phyloP scores from a whole-genome alignment of 2,888 invertebrate species.

The Linnaemya tessellans region DNA sequence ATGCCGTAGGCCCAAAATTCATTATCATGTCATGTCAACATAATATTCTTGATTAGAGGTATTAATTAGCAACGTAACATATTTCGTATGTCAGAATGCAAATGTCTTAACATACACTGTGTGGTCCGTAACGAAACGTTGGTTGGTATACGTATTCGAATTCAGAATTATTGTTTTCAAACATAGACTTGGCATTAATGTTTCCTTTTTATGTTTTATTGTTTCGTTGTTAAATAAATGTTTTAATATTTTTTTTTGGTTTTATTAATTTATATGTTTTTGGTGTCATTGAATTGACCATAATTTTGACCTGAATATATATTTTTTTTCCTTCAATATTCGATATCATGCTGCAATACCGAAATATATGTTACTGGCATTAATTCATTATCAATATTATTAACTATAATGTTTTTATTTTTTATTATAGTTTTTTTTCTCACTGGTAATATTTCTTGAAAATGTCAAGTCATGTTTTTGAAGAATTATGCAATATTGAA shows the following conservation, averaged over 20 bases:
- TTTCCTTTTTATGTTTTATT: too few relatives aligned
- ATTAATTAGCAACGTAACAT: conserved; percentile 32
- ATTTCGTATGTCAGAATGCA: conserved; percentile 17
- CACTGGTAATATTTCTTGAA: conserved; percentile 11
- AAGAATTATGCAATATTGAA: conserved; percentile 54
- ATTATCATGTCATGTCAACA: conserved; percentile 34
- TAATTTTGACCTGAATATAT: conserved; percentile 59
- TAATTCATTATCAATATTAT: conserved; percentile 44
- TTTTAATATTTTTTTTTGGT: background rate
- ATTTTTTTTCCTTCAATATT: conserved; percentile 13
- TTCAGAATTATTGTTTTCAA: conserved; percentile 1
- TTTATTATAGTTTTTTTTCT: too few relatives aligned
- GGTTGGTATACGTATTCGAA: conserved; percentile 5
- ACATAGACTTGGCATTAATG: background rate
- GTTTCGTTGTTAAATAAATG: background rate
- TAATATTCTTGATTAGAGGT: conserved; percentile 25
- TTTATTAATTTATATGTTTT: conserved; percentile 34
- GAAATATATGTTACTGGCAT: conserved; percentile 19
- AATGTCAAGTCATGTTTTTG: conserved; percentile 56
- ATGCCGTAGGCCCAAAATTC: conserved; percentile 29
- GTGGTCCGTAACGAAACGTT: background rate
- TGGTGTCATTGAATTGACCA: conserved; percentile 67
- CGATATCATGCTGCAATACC: conserved; percentile 2
- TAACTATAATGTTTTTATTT: conserved; percentile 25
- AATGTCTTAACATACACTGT: background rate